phyloP scores from a whole-genome alignment of 2,113 vertebrate species.

The Atherinomorus stipes region DNA sequence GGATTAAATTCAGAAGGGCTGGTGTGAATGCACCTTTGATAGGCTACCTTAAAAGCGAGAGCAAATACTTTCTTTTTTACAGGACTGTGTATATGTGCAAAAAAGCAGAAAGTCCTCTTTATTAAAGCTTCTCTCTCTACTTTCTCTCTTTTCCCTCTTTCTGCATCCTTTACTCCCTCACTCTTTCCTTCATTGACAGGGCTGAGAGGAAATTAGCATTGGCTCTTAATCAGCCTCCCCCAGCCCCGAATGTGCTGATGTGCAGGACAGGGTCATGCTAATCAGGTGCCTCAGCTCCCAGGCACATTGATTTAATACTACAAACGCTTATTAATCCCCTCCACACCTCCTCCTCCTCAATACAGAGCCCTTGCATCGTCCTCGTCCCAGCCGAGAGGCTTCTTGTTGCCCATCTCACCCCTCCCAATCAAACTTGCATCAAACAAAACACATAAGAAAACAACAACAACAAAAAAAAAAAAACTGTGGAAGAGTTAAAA shows the following conservation, averaged over 20 bases:
- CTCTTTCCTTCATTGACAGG: conserved; percentile 67
- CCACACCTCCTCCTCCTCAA: conserved; percentile 54
- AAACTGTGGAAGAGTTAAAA: conserved; percentile 2
- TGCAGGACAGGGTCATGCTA: conserved; percentile 80
- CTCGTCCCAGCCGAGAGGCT: conserved; percentile 28
- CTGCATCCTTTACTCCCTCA: conserved; percentile 12
- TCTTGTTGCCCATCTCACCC: conserved; percentile 3
- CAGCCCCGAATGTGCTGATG: conserved; percentile 81
- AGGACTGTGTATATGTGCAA: no score
- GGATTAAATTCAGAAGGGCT: no score
- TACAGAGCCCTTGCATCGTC: conserved; percentile 55
- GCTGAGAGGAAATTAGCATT: conserved; percentile 80
- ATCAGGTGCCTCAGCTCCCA: conserved; percentile 77
- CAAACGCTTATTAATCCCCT: conserved; percentile 79
- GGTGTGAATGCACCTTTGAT: no score
- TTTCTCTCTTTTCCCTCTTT: conserved; percentile 2
- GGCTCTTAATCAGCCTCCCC: conserved; percentile 80
- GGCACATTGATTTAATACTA: conserved; percentile 81
- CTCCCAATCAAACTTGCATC: conserved; percentile 11
- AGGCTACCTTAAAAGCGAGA: neutral
- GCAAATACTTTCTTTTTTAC: no score
- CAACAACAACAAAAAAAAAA: neutral
- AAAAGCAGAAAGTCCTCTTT: conserved; percentile 27
- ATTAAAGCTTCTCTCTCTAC: conserved; percentile 51
- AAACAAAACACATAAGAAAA: neutral